Base-by-base conservation (phyloP, 2,797 vertebrate genomes). In the Brotogeris chrysoptera region DNA sequence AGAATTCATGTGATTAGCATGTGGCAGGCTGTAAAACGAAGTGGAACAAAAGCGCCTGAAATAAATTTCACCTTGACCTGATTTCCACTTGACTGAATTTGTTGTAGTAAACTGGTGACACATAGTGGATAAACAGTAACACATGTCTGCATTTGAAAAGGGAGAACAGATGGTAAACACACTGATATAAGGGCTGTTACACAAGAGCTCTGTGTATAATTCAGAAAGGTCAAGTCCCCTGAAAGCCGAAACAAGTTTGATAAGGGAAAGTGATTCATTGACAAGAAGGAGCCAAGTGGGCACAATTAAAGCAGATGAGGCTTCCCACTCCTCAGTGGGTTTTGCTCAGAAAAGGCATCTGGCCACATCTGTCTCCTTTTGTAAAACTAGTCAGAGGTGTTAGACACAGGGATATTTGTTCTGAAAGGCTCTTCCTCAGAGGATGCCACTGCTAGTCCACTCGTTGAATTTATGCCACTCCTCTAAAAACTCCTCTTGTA, bases 41-140 rank as follows among this genome's bases (percentile, higher is more conserved):
- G 86, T 94, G 93, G 92, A 97, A 94, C 77, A 96, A 96, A 97
- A 94, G 86, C 63, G 92, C 86, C 87, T 96, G 89, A 97, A 97
- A 97, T 97, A 97, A 96, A 95, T 95, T 96, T 97, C 91, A 97
- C 96, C 95, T 97, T 97, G 94, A 97, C 88, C 93, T 96, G 95
- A 94, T 96, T 97, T 92, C 93, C 96, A 96, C 94, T 97, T 97
- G 91, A 97, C 88, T 95, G 94, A 96, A 95, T 97, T 93, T 96
- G 96, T 95, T 97, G 94, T 95, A 97, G 96, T 96, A 97, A 96
- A 96, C 97, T 96, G 95, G 96, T 97, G 96, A 97, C 97, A 97
- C 95, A 96, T 96, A 97, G 95, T 97, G 94, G 96, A 97, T 97
- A 97, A 97, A 95, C 94, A 96, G 93, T 96, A 97, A 97, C 97